Evolutionary conservation across 2,797 vertebrate species (phyloP).

Genomic region (Platalea minor): DNA sequence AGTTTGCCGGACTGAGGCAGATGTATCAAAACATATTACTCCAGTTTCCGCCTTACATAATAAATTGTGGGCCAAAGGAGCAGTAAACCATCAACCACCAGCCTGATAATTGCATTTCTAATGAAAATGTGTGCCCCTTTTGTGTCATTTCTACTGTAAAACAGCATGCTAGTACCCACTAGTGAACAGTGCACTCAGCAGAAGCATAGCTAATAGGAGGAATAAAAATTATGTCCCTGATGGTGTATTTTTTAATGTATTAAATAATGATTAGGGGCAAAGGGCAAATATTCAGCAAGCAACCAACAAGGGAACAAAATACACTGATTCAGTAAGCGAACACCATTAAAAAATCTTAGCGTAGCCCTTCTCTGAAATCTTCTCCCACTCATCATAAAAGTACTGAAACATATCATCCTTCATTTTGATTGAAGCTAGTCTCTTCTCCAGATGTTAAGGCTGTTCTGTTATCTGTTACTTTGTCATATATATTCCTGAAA

Average conservation of each 20-base stretch:
- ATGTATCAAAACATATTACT: conserved; percentile 34
- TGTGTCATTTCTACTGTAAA: conserved; percentile 52
- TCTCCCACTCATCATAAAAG: not conserved
- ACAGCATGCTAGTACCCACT: conserved; percentile 49
- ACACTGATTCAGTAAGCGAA: conserved; percentile 1
- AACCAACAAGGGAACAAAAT: not conserved
- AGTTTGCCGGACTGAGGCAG: conserved; percentile 7
- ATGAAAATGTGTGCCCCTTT: conserved; percentile 63
- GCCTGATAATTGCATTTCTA: conserved; percentile 60
- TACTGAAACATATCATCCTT: conserved; percentile 1
- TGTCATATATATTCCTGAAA: conserved; percentile 12
- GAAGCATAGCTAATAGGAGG: conserved; percentile 52
- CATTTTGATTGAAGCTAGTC: conserved; percentile 34
- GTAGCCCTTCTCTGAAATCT: conserved; percentile 1
- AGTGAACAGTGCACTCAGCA: conserved; percentile 48
- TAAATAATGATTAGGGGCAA: conserved; percentile 49
- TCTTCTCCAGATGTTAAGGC: conserved; percentile 26
- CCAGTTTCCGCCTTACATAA: conserved; percentile 8
- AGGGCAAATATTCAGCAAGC: conserved; percentile 52
- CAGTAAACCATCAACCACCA: conserved; percentile 49
- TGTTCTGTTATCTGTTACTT: not conserved
- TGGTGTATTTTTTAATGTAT: conserved; percentile 45
- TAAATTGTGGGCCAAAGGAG: conserved; percentile 57
- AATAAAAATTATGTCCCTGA: conserved; percentile 49
- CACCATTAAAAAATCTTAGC: not conserved